Evolutionary conservation across 2,113 vertebrate genomes (phyloP).

Genomic region (Salminus brasiliensis): DNA sequence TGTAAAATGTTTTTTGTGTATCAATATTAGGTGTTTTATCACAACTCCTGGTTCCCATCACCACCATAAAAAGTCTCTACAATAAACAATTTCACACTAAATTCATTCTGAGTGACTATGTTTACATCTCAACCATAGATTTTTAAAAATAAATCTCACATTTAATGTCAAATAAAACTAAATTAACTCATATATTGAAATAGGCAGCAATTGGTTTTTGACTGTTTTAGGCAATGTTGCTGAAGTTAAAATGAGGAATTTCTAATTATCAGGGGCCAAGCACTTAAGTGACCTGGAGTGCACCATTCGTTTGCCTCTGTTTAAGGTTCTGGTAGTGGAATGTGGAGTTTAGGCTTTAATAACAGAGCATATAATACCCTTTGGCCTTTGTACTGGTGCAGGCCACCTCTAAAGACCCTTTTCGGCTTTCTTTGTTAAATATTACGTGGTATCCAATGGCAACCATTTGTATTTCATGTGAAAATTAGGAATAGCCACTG

Average conservation of each 20-base stretch:
- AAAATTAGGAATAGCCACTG: conserved; percentile 48
- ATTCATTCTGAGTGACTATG: too few relatives aligned
- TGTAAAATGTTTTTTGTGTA: too few relatives aligned
- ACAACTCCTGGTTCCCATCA: too few relatives aligned
- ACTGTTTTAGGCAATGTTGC: not conserved
- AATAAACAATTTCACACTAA: too few relatives aligned
- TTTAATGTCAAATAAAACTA: too few relatives aligned
- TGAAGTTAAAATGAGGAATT: conserved; percentile 5
- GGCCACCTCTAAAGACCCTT: conserved; percentile 14
- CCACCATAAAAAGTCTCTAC: too few relatives aligned
- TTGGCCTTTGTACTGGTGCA: conserved; percentile 38
- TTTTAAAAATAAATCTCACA: too few relatives aligned
- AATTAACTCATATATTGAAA: too few relatives aligned
- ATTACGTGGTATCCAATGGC: conserved; percentile 52
- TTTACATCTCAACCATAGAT: too few relatives aligned
- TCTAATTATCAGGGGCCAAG: conserved; percentile 5
- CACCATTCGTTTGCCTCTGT: conserved; percentile 4
- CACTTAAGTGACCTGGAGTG: conserved; percentile 15
- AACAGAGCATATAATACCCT: conserved; percentile 31
- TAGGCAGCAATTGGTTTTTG: not conserved
- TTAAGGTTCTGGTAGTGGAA: conserved; percentile 19
- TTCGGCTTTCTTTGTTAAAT: conserved; percentile 48
- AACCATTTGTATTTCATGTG: conserved; percentile 42
- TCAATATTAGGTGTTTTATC: too few relatives aligned
- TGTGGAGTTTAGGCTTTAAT: conserved; percentile 36